These are phyloP conservation scores for Callocephalon fimbriatum DNA, from an alignment of 2,113 vertebrate species.

Conservation along the genomic window DNA sequence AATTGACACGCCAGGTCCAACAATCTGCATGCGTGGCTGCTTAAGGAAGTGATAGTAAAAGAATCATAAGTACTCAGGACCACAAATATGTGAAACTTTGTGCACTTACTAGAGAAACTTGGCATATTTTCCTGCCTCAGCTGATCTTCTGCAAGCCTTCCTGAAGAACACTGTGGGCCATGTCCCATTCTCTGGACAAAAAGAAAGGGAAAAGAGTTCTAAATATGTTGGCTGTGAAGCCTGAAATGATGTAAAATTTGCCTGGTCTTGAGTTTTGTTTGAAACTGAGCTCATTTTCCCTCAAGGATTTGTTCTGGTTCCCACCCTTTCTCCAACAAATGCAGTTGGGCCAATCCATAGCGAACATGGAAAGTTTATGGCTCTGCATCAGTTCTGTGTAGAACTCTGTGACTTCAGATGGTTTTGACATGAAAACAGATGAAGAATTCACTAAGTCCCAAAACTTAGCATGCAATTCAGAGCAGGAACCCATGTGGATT, in stretches of 20 bases:
- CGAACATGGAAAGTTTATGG: not conserved
- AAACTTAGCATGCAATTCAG: constrained; percentile 29
- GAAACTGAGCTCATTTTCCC: not conserved
- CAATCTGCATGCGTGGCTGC: not conserved
- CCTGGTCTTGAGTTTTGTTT: not conserved
- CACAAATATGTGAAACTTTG: not conserved
- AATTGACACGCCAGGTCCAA: not conserved
- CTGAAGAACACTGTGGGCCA: not conserved
- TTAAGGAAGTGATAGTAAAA: not conserved
- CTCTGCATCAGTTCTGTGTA: not conserved
- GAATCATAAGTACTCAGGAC: not conserved
- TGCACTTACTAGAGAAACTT: not conserved
- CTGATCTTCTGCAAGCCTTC: not conserved
- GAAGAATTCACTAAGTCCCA: constrained; percentile 17
- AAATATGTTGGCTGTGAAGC: constrained; percentile 8
- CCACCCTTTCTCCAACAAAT: not conserved
- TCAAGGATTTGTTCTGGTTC: not conserved
- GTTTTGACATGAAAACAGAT: constrained; percentile 61
- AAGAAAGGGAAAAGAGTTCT: not conserved
- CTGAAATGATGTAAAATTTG: not conserved
- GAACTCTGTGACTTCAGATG: constrained; percentile 43
- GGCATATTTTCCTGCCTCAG: not conserved
- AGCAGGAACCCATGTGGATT: constrained; percentile 24
- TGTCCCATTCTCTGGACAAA: not conserved
- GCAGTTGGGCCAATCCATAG: not conserved